Base-by-base conservation (phyloP, 2,888 invertebrate species). In the Sesia apiformis region DNA sequence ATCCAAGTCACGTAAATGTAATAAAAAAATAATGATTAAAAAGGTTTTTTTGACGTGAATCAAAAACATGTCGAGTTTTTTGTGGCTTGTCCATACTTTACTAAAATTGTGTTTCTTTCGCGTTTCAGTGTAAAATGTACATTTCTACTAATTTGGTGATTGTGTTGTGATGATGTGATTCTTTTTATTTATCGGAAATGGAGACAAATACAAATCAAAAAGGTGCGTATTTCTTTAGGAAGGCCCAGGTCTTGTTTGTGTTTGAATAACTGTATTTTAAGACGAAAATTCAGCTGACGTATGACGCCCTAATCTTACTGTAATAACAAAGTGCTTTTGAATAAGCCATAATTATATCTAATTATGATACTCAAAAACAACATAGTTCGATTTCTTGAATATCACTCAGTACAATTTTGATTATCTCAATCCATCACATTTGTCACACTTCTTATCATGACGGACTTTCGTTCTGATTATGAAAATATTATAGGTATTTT, bases 151-250 rank as follows among this genome's bases (percentile, higher is more conserved):
- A 60, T 60, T 55, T 59, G 55, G 56, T 59, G 59, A 53, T 61
- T 64, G 63, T 67, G 56, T 67, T 67, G 85, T 84, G 80, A 87
- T 85, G 73, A 84, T 85, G 88, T 86, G 80, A 85, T 81, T 73
- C 23, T 69, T 63, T 70, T 69, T 60, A 51, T 56, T 60, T 65
- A 63, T 65, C 67, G 69, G 82, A 79, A 80, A 88, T 89, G 88
- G 86, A 86, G 80, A 77, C 84, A 69, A 84, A 82, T 78, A 74
- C 78, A 73, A 87, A 81, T 79, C 82, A 78, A 70, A 86, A 81
- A 75, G 86, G 89, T 87, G 66, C 85, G 87, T 80, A 73, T 57
- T 62, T 59, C 61, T 61, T 64, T 55, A 57, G 63, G 65, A 66
- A 70, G 65, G 67, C 65, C 23, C 59, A 58, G 62, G 63, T 76